A percentile compares a stretch with the other conserved stretches of the same genome.
Conservation (phyloP, 2,797 vertebrate genomes). For the Gadopsis bispinosus region DNA sequence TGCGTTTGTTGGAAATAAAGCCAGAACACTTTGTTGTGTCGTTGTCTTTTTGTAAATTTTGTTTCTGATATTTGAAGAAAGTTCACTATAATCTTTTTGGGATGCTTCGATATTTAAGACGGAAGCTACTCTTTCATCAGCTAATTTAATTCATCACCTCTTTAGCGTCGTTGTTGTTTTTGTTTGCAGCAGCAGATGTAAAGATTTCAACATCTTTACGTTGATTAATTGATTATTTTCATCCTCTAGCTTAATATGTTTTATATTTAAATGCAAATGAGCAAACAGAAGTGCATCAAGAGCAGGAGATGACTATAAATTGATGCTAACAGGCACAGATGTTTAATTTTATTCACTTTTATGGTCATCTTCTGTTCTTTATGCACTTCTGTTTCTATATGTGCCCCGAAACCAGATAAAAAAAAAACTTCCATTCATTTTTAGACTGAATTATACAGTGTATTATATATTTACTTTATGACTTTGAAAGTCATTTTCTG, state of each 20-base stretch:
- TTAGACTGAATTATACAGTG: neutral
- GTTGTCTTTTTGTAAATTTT: constrained; percentile 5
- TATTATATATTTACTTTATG: no score
- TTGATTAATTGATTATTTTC: neutral
- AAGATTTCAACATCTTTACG: constrained; percentile 1
- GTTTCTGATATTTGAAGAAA: constrained; percentile 15
- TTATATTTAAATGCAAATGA: neutral
- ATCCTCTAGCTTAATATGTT: neutral
- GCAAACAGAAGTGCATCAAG: neutral
- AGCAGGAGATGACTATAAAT: neutral
- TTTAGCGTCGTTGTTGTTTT: neutral
- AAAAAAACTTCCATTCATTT: neutral
- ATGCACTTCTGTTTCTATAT: neutral
- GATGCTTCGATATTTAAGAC: neutral
- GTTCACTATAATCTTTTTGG: neutral
- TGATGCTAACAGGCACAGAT: neutral
- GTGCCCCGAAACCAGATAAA: neutral
- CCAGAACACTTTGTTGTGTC: constrained; percentile 7
- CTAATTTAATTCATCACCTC: no score
- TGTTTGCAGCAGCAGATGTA: neutral
- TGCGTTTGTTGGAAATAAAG: constrained; percentile 67
- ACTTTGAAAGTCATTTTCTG: no score
- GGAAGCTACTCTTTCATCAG: neutral
- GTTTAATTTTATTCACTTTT: neutral
- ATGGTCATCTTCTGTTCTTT: neutral